Base-by-base conservation (phyloP, 2,888 invertebrate species). In the Meandrusa payeni region DNA sequence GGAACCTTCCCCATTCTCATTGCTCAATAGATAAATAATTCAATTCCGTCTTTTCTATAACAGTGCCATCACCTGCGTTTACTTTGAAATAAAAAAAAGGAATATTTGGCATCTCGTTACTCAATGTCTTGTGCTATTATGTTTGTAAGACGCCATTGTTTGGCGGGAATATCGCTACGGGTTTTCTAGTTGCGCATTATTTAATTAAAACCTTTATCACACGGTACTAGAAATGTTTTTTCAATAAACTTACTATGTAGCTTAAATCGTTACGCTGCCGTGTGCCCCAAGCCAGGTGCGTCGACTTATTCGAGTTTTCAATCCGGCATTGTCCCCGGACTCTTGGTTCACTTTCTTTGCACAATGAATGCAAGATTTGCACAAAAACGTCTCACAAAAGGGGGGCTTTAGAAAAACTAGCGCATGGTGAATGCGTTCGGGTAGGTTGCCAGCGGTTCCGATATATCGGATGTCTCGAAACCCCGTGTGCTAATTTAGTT, bases 311-410 rank as follows among this genome's bases (percentile, higher is more conserved):
- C 69, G 66, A 72, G 74, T 66, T 62, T 68, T 62, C 61, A 60
- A 61, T 60, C 62, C 64, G 64, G 67, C 70, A 69, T 76, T 73
- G 74, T 76, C 39, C 51, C 33, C 52, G n/a, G 58, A 63, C 64
- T 53, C 50, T 47, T 51, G 63, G 59, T 61, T 64, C 71, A 72
- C 70, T 75, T 77, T 75, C 76, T 65, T 74, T 73, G 72, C 61
- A 82, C 83, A 85, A 83, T 80, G 61, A 71, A 68, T 75, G 75
- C 75, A 75, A 82, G 82, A 80, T 83, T 83, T 76, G 81, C 83
- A 79, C 81, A 86, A 85, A 83, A 86, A 83, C 78, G 60, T 69
- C 65, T 67, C 61, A 64, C 68, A 69, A 71, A 71, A 71, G 64
- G 67, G 74, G 69, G 64, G 50, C 52, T 54, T 51, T 52, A 57